These are phyloP conservation scores for Microcebus lehilahytsara DNA, from an alignment of 2,113 vertebrate genomes.

Conservation along the genomic window DNA sequence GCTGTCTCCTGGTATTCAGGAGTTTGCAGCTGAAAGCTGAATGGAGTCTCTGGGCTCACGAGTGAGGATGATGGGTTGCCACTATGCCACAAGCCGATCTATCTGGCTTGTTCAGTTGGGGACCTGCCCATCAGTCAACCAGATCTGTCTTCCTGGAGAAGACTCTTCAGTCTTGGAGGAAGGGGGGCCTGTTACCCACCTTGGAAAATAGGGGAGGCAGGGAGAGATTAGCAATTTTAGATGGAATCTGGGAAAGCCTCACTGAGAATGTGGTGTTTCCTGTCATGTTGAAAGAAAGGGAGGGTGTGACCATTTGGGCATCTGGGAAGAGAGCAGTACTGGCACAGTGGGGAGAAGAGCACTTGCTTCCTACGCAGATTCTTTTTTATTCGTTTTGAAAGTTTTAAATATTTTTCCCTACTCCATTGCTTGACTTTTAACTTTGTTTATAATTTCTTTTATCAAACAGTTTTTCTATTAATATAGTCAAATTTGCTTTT, in stretches of 20 bases:
- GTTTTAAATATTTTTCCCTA: neutral
- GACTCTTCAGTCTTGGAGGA: neutral
- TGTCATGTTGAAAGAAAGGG: neutral
- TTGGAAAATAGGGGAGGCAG: neutral
- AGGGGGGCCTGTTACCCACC: neutral
- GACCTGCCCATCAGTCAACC: neutral
- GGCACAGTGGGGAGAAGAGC: too few relatives aligned
- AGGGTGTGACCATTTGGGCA: neutral
- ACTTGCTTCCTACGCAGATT: neutral
- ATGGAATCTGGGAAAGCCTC: neutral
- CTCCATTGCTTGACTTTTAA: neutral
- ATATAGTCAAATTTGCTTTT: conserved; percentile 14
- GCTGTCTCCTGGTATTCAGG: neutral
- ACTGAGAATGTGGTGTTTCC: neutral
- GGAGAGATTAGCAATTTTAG: neutral
- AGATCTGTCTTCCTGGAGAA: neutral
- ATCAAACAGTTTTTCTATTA: neutral
- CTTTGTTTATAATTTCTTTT: neutral
- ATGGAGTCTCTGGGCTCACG: neutral
- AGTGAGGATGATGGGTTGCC: neutral
- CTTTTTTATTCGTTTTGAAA: neutral
- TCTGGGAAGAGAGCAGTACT: neutral
- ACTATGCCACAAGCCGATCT: neutral
- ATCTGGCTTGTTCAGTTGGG: neutral
- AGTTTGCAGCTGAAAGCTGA: neutral